Evolutionary conservation across 2,113 vertebrate species (phyloP).

Genomic region (Odocoileus hemionus): DNA sequence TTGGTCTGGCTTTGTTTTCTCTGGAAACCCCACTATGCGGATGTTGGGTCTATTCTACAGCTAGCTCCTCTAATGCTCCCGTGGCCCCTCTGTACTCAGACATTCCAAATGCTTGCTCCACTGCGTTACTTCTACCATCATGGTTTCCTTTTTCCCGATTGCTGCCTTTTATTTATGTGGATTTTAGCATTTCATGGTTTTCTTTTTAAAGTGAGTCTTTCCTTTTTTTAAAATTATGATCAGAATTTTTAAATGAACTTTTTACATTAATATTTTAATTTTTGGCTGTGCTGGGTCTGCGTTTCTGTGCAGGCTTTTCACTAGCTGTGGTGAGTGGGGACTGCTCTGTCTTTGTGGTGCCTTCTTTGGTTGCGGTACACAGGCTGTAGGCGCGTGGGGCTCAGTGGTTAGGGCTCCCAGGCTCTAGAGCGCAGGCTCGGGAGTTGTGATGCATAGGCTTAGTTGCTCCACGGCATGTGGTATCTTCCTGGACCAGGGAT

Average conservation of each 20-base stretch:
- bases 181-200: neutral
- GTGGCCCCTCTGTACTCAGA: neutral
- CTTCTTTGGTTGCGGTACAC: neutral
- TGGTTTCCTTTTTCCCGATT: neutral
- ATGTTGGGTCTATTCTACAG: neutral
- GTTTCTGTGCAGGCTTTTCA: neutral
- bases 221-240: neutral
- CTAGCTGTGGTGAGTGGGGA: neutral
- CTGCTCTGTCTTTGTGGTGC: neutral
- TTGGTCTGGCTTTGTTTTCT: neutral
- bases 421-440: neutral
- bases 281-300: neutral
- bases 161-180: neutral
- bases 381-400: neutral
- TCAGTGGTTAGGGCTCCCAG: neutral
- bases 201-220: neutral
- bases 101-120: neutral
- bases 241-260: neutral
- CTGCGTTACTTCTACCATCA: neutral
- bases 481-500: neutral
- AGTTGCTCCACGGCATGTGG: neutral
- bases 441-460: neutral
- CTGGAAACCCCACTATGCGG: neutral
- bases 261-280: neutral
- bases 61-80: accelerated